Base-by-base conservation (phyloP, 2,113 vertebrate species). In the Pyxicephalus adspersus region DNA sequence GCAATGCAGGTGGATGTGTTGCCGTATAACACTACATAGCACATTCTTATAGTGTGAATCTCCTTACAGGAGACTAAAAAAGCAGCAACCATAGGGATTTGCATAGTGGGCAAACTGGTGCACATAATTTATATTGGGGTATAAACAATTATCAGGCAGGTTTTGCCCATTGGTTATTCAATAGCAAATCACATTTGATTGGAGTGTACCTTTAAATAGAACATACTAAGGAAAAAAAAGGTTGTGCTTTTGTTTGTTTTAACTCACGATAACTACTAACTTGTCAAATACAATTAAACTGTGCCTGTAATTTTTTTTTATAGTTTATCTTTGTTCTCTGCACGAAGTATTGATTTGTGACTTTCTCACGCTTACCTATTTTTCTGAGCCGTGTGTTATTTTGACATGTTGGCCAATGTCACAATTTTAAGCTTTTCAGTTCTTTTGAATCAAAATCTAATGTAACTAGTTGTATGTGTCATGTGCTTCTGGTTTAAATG, bases 321-420 rank as follows among this genome's bases (percentile, higher is more conserved):
- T 25, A 55, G 15, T 45, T 72, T 57, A 57, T 72, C 52, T 55
- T 72, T 72, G 70, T 57, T 31, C 70, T 73, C 11, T 58, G 70
- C 11, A 58, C 70, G 16, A 3, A 57, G 70, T 73, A 73, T 73
- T 73, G 68, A 72, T 72, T 72, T 71, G 19, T 19, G 23, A 2
- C 0, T 45, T 51, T 70, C 20, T 18, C 22, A 4, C 20, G 4
- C 9, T 18, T 54, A 54, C 23, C 16, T 8, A 26, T 58, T 73
- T 57, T 73, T 34, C 20, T 23, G 23, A 25, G 18, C 22, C 45
- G 64, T 22, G 22, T 15, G 4, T 31, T n/a, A 34, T 45, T 66
- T 3, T 15, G 16, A 26, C 50, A 25, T 18, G 5, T 25, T 26
- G 8, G 22, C 29, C 65, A 16, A 22, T 51, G 13, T 67, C 11